phyloP scores from a whole-genome alignment of 1,140 invertebrate species.

The Eubasilissa regina region DNA sequence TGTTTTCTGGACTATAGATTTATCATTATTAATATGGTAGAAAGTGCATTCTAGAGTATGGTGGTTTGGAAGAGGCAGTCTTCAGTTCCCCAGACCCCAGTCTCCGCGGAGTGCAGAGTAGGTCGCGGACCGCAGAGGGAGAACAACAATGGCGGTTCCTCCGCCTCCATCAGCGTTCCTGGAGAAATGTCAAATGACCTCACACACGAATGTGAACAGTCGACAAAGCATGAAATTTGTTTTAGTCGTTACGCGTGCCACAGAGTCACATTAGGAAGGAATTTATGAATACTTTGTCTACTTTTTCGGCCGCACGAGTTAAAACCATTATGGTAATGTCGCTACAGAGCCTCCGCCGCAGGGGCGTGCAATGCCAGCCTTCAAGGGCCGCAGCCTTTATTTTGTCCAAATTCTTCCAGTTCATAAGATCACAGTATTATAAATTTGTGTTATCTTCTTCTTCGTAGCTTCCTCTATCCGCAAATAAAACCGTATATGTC shows the following conservation, averaged over 20 bases:
- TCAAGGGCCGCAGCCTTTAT: too few species aligned
- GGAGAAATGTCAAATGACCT: conserved; percentile 32
- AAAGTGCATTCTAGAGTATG: too few species aligned
- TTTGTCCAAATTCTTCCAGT: too few species aligned
- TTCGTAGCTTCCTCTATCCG: too few species aligned
- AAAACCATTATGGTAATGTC: conserved; percentile 36
- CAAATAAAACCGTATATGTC: too few species aligned
- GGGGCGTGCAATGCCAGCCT: neutral
- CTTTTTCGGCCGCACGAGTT: conserved; percentile 39
- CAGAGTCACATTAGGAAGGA: conserved; percentile 24
- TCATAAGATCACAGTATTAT: too few species aligned
- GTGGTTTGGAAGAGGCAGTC: too few species aligned
- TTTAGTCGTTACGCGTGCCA: conserved; percentile 40
- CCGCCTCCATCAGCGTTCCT: neutral
- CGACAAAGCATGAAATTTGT: conserved; percentile 46
- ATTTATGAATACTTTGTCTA: conserved; percentile 41
- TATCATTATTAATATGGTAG: too few species aligned
- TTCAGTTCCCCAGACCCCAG: too few species aligned
- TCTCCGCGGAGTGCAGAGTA: too few species aligned
- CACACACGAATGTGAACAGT: conserved; percentile 37
- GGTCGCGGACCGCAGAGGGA: neutral
- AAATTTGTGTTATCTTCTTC: too few species aligned
- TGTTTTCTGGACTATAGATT: too few species aligned
- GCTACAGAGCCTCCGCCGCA: conserved; percentile 2
- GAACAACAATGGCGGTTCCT: conserved; percentile 4